These are phyloP conservation scores for Polymixis flavicincta DNA, from an alignment of 2,888 invertebrate species.

Conservation along the genomic window DNA sequence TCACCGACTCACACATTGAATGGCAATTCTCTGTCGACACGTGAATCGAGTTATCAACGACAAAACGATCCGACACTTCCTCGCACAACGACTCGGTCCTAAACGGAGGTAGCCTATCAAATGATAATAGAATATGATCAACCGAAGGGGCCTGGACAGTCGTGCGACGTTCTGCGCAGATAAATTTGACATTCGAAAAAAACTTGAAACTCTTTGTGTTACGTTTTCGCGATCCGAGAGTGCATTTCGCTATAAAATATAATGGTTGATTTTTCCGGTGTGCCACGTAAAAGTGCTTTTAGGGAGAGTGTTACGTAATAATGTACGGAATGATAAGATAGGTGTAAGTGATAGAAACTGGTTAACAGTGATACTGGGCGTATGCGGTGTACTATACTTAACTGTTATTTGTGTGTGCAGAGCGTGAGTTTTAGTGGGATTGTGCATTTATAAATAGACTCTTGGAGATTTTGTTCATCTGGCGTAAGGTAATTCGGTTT, in stretches of 20 bases:
- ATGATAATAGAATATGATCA: constrained; percentile 84
- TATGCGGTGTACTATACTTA: constrained; percentile 48
- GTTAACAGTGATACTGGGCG: constrained; percentile 44
- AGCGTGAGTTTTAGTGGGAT: constrained; percentile 38
- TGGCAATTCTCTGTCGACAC: constrained; percentile 60
- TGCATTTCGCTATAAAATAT: constrained; percentile 77
- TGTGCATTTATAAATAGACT: constrained; percentile 33
- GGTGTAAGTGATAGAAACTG: constrained; percentile 60
- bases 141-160: constrained; percentile 86
- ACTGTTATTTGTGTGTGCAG: constrained; percentile 32
- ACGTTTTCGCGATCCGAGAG: constrained; percentile 63
- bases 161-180: constrained; percentile 82
- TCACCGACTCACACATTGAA: constrained; percentile 73
- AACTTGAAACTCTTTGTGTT: constrained; percentile 47
- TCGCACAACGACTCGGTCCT: constrained; percentile 80
- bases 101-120: constrained; percentile 89
- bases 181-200: constrained; percentile 69
- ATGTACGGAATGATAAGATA: constrained; percentile 66
- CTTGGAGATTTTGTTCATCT: constrained; percentile 14
- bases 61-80: constrained; percentile 72
- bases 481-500: constrained; percentile 31
- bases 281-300: constrained; percentile 68
- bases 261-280: constrained; percentile 73
- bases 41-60: constrained; percentile 68
- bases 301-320: constrained; percentile 70